A percentile compares a stretch with the other conserved stretches of the same genome.
These are phyloP conservation scores for Chrysopilus asiliformis DNA, from an alignment of 2,888 invertebrate genomes.

Conservation along the genomic window DNA sequence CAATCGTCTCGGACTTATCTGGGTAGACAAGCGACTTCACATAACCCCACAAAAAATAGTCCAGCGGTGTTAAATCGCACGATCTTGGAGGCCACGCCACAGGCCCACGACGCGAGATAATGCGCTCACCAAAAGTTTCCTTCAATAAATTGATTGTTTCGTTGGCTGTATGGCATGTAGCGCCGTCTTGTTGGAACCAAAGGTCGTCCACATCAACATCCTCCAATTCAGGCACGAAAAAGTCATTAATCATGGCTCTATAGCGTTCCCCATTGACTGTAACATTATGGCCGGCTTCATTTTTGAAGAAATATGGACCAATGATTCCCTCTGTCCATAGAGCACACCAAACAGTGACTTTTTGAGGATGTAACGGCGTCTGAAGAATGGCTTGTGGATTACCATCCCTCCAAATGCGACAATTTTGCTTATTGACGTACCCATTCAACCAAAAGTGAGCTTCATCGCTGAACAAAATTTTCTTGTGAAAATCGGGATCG, in stretches of 20 bases:
- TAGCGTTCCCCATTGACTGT: background rate
- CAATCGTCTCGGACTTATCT: too few species aligned
- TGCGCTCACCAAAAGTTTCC: background rate
- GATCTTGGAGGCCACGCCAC: background rate
- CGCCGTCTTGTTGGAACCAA: background rate
- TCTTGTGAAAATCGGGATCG: background rate
- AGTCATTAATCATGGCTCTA: background rate
- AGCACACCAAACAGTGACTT: too few species aligned
- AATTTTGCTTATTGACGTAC: background rate
- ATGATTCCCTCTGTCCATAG: too few species aligned
- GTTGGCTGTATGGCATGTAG: background rate
- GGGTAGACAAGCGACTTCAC: too few species aligned
- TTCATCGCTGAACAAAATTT: background rate
- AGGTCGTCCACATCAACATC: background rate
- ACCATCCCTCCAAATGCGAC: too few species aligned
- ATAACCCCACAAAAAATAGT: background rate
- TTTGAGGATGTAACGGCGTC: too few species aligned
- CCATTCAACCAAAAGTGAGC: constrained; percentile 1
- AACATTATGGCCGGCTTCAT: too few species aligned
- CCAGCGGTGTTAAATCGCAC: background rate
- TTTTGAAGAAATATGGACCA: too few species aligned
- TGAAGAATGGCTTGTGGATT: too few species aligned
- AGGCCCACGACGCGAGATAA: background rate
- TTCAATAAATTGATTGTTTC: background rate
- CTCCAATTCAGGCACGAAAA: background rate